Conservation (phyloP, 2,888 invertebrate species). For the Chloroclystis v-ata region DNA sequence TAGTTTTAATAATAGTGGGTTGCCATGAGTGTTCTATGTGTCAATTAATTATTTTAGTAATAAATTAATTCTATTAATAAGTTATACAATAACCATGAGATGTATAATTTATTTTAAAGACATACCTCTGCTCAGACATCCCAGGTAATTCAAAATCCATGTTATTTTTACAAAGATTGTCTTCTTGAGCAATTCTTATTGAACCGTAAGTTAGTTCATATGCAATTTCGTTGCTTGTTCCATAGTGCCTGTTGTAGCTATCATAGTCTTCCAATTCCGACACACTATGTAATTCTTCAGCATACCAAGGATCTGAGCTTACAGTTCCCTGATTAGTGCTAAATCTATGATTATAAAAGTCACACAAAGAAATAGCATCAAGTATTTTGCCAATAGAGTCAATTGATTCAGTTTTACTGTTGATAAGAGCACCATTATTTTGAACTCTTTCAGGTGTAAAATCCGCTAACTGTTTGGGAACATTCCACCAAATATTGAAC, state of each 20-base stretch:
- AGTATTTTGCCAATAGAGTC: constrained; percentile 47
- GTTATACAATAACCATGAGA: too few species aligned
- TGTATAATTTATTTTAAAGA: too few species aligned
- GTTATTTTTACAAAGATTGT: constrained; percentile 33
- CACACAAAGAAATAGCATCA: constrained; percentile 63
- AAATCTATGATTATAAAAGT: constrained; percentile 37
- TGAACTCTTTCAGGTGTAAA: constrained; percentile 8
- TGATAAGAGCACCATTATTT: constrained; percentile 27
- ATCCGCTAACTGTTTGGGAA: constrained; percentile 37
- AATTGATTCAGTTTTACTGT: constrained; percentile 29
- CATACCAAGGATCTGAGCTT: constrained; percentile 52
- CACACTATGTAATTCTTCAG: constrained; percentile 52
- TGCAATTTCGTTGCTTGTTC: constrained; percentile 46
- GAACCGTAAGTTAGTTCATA: constrained; percentile 40
- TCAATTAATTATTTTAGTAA: too few species aligned
- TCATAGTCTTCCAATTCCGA: constrained; percentile 54
- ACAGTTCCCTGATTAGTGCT: constrained; percentile 35
- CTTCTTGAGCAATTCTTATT: constrained; percentile 39
- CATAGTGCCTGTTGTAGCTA: constrained; percentile 41
- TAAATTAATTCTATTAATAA: too few species aligned
- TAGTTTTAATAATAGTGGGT: too few species aligned
- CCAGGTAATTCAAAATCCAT: constrained; percentile 43
- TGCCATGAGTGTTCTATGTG: too few species aligned
- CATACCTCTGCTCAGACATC: constrained; percentile 53
- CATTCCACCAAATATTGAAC: constrained; percentile 63